A percentile compares a stretch with the other conserved stretches of the same genome.
phyloP scores from a whole-genome alignment of 2,113 vertebrate genomes.

The Ameiurus melas region DNA sequence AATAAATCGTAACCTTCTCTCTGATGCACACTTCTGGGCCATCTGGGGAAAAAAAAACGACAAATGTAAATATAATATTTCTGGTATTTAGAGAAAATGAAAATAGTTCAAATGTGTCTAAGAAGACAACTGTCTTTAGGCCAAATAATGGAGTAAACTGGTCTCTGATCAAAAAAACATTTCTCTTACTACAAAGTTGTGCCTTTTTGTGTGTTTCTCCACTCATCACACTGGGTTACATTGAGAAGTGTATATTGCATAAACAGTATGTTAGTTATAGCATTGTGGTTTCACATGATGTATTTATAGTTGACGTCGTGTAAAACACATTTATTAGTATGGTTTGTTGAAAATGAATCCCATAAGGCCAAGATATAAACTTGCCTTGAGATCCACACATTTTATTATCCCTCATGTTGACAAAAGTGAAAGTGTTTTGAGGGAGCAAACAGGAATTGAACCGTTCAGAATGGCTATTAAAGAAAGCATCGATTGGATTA shows the following conservation, averaged over 20 bases:
- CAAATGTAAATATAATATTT: too few species aligned
- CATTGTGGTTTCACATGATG: not conserved
- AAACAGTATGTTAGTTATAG: not conserved
- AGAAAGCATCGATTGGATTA: constrained; percentile 26
- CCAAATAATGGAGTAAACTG: not conserved
- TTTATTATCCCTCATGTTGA: not conserved
- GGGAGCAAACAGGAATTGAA: constrained; percentile 4
- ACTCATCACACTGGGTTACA: not conserved
- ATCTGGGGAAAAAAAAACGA: too few species aligned
- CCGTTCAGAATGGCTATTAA: not conserved
- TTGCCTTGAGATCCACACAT: not conserved
- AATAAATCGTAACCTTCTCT: too few species aligned
- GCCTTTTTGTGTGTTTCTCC: not conserved
- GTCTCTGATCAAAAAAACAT: not conserved
- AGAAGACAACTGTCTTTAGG: not conserved
- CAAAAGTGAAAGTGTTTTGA: not conserved
- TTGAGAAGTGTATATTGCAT: not conserved
- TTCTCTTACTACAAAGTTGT: not conserved
- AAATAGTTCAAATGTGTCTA: too few species aligned
- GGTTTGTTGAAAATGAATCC: not conserved
- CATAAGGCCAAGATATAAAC: not conserved
- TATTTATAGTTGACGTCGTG: not conserved
- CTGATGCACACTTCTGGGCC: too few species aligned
- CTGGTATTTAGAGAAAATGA: too few species aligned
- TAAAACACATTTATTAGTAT: not conserved